Percentiles rank a stretch among this genome's conserved stretches.
These are phyloP conservation scores for Habroteleia sp. DNA, from an alignment of 2,888 invertebrate genomes.

Conservation along the genomic window DNA sequence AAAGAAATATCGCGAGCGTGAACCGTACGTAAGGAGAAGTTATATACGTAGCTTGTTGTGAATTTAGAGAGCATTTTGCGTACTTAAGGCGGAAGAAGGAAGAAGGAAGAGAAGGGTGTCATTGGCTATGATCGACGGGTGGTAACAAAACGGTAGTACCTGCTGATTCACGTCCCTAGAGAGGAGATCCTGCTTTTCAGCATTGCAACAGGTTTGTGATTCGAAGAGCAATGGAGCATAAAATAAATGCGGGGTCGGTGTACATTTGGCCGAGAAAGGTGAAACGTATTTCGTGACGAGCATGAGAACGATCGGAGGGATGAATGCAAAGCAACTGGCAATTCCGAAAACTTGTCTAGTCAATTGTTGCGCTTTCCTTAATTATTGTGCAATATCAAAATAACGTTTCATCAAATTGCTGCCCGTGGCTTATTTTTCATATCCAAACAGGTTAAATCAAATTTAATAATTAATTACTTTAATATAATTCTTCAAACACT, in stretches of 20 bases:
- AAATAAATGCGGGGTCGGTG: conserved; percentile 55
- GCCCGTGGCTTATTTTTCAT: too few species aligned
- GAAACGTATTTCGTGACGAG: conserved; percentile 30
- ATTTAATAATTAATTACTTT: too few species aligned
- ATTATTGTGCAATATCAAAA: too few species aligned
- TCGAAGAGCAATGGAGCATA: conserved; percentile 46
- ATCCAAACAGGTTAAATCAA: too few species aligned
- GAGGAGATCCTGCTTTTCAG: conserved; percentile 10
- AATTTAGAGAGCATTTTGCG: neutral
- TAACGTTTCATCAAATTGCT: too few species aligned
- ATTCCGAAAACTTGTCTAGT: conserved; percentile 12
- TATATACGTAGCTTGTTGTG: conserved; percentile 1
- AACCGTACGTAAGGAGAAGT: neutral
- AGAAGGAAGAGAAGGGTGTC: neutral
- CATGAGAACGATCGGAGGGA: conserved; percentile 24
- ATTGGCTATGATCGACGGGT: neutral
- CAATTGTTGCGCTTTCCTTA: too few species aligned
- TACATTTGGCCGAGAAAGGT: conserved; percentile 22
- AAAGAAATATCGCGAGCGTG: neutral
- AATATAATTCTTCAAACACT: too few species aligned
- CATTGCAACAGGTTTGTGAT: conserved; percentile 57
- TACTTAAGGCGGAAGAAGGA: neutral
- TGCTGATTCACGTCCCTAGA: conserved; percentile 11
- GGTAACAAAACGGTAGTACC: neutral
- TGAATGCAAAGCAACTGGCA: conserved; percentile 24